Evolutionary conservation across 2,797 vertebrate genomes (phyloP).

Genomic region (Alca torda): DNA sequence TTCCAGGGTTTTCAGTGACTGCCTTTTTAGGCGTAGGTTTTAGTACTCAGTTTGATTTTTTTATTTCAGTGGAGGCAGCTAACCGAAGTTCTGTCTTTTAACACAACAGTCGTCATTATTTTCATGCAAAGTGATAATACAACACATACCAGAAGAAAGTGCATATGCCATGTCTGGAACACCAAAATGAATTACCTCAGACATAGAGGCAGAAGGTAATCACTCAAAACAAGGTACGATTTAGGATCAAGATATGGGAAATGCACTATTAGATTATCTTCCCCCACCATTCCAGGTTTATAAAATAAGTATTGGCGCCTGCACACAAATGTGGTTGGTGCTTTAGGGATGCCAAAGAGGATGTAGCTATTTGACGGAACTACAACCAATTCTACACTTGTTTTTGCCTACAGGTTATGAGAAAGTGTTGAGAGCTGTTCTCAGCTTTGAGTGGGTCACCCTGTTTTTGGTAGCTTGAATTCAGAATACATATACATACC

Average conservation of each 20-base stretch:
- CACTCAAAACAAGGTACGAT: neutral
- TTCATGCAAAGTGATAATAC: neutral
- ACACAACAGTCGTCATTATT: neutral
- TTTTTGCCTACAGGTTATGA: conserved; percentile 12
- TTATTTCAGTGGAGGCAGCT: neutral
- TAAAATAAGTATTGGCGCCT: neutral
- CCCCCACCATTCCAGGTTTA: neutral
- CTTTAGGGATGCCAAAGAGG: neutral
- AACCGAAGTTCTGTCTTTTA: conserved; percentile 10
- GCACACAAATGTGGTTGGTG: neutral
- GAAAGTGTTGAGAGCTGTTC: conserved; percentile 25
- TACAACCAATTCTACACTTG: neutral
- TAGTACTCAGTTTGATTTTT: neutral
- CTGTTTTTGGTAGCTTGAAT: neutral
- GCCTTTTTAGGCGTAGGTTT: neutral
- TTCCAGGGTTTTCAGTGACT: neutral
- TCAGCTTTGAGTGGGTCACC: neutral
- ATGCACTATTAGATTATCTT: neutral
- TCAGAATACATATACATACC: neutral
- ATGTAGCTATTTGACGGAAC: neutral
- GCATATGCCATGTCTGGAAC: neutral
- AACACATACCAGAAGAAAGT: neutral
- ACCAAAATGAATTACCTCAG: neutral
- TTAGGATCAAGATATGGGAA: neutral
- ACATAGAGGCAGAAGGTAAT: neutral